Base-by-base conservation (phyloP, 2,888 invertebrate genomes). In the Ochropleura plecta region DNA sequence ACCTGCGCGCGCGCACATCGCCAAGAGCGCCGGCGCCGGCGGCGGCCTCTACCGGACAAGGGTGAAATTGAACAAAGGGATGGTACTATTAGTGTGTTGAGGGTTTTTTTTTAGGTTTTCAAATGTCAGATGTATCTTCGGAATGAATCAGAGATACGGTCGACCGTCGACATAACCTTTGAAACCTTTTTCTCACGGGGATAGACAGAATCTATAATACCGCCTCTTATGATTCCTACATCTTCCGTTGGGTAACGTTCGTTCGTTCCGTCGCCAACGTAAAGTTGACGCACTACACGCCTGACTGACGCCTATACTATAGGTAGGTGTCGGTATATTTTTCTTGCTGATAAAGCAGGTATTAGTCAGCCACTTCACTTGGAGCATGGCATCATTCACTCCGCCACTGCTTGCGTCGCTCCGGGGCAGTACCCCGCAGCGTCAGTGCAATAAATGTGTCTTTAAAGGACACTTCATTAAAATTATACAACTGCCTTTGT, bases 11-110 rank as follows among this genome's bases (percentile, higher is more conserved):
- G 68, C 77, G 81, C 90, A 83, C 12, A 30, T 30, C 84, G 90
- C 90, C 90, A 77, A 89, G 88, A 91, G 94, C 94, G 93, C 93
- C 93, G 92, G 93, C 93, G 93, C 92, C 92, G 88, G 64, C 78
- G 87, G 86, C 83, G 64, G 76, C 78, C 51, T 77, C 69, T 67
- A 70, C 73, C 79, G 87, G 87, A 90, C 89, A 86, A 86, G 88
- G 89, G 90, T 88, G 78, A 79, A 86, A 86, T 82, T 78, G 74
- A 76, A 88, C 87, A 87, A 88, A 87, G 81, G 85, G 87, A 87
- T 83, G 81, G 76, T 79, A 86, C 85, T 86, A 79, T 86, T 86
- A 84, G 63, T 76, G 72, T 64, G 83, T 78, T 64, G 49, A 70
- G 49, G 51, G 57, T 73, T 67, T 62, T 78, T 60, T 81, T 72